phyloP scores from a whole-genome alignment of 1,140 invertebrate species.

The Trachelipus rathkii region DNA sequence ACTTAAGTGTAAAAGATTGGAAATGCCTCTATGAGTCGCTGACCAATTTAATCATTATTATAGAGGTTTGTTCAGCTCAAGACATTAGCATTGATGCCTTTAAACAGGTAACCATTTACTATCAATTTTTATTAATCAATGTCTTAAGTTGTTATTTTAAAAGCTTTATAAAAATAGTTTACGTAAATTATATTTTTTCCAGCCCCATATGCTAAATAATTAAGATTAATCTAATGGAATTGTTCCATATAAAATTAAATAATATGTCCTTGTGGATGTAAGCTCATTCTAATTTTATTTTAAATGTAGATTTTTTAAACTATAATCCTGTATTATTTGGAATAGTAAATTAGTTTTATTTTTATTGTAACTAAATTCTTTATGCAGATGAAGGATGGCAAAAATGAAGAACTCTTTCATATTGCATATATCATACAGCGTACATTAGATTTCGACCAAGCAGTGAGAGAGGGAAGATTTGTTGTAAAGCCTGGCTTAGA shows the following conservation, averaged over 20 bases:
- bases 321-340: too few relatives aligned
- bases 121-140: too few relatives aligned
- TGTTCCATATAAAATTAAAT: too few relatives aligned
- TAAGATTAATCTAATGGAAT: too few relatives aligned
- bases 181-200: too few relatives aligned
- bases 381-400: constrained; percentile 50
- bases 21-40: constrained; percentile 46
- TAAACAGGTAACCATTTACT: background rate
- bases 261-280: too few relatives aligned
- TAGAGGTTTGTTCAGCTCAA: constrained; percentile 7
- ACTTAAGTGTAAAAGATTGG: constrained; percentile 46
- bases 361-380: background rate
- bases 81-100: background rate
- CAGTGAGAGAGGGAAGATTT: constrained; percentile 60
- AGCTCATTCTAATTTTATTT: too few relatives aligned
- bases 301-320: too few relatives aligned
- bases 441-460: constrained; percentile 66
- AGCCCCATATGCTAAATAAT: too few relatives aligned
- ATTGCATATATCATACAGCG: constrained; percentile 55
- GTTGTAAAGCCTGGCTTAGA: constrained; percentile 65
- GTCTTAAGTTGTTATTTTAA: too few relatives aligned
- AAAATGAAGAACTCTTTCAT: constrained; percentile 58
- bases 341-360: too few relatives aligned
- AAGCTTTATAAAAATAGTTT: too few relatives aligned
- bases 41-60: background rate